Conservation (phyloP, 2,113 vertebrate genomes). For the human region DNA sequence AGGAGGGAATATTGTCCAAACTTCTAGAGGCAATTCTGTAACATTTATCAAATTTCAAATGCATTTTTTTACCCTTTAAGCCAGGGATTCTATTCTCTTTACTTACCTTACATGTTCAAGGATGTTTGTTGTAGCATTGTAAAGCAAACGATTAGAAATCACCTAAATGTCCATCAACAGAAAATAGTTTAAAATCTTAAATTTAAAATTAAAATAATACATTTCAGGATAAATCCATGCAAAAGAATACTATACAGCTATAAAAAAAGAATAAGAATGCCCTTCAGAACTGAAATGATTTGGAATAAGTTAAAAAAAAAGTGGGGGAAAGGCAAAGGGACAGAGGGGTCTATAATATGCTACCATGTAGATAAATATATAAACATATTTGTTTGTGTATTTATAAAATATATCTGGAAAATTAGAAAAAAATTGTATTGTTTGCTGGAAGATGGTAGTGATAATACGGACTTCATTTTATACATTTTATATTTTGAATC, state of each 20-base stretch:
- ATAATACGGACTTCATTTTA: neutral
- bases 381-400: neutral
- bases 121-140: neutral
- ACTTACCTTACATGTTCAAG: neutral
- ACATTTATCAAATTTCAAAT: neutral
- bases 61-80: neutral
- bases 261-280: neutral
- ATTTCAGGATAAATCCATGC: neutral
- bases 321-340: neutral
- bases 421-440: neutral
- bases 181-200: neutral
- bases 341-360: neutral
- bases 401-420: neutral
- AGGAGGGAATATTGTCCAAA: neutral
- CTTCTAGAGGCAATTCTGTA: neutral
- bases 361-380: neutral
- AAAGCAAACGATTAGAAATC: neutral
- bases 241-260: neutral
- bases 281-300: neutral
- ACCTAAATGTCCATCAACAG: neutral
- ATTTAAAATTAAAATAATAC: neutral
- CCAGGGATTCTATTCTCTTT: neutral
- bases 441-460: neutral
- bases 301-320: neutral
- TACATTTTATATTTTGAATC: neutral